Base-by-base conservation (phyloP, 1,140 invertebrate species). In the Halictus rubicundus region DNA sequence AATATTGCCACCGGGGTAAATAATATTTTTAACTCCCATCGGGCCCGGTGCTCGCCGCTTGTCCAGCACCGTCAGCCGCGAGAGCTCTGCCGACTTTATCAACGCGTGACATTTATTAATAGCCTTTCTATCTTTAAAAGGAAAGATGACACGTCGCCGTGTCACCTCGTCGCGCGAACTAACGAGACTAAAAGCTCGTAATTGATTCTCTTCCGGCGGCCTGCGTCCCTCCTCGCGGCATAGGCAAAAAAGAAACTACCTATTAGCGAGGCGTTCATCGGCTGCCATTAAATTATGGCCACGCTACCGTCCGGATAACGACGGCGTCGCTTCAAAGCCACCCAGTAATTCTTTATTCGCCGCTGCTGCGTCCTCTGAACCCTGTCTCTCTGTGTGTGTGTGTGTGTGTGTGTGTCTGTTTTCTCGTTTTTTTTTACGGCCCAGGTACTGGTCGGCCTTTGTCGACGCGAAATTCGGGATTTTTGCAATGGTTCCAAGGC, bases 101-200 rank as follows among this genome's bases (percentile, higher is more conserved):
- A 81, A 84, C 68, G 74, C 79, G 82, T 72, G 84, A 84, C 84
- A 69, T 81, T 81, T 85, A 85, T 85, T 85, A 85, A 85, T 85
- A 85, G 80, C 79, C 64, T 84, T 85, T 85, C 84, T 85, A 85
- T 85, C 84, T 85, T 85, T 85, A 85, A 85, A 85, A 84, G 84
- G 84, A 78, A 85, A 77, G 84, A 81, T 77, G 84, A 85, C 84
- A 77, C 78, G 83, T 77, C 79, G 83, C 52, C 83, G 79, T 85
- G 84, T 85, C 84, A 78, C 46, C 78, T 73, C 78, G 84, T 63
- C 72, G 65, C 78, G 78, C 70, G 54, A 76, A 80, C 84, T 85
- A 85, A 85, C 84, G 84, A 85, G 84, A 81, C 83, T 85, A 85
- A 85, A 85, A 85, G 84, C 84, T 85, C 79, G 84, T 85, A 85